Evolutionary conservation across 2,888 invertebrate species (phyloP).

Genomic region (Sarcophaga rosellei): DNA sequence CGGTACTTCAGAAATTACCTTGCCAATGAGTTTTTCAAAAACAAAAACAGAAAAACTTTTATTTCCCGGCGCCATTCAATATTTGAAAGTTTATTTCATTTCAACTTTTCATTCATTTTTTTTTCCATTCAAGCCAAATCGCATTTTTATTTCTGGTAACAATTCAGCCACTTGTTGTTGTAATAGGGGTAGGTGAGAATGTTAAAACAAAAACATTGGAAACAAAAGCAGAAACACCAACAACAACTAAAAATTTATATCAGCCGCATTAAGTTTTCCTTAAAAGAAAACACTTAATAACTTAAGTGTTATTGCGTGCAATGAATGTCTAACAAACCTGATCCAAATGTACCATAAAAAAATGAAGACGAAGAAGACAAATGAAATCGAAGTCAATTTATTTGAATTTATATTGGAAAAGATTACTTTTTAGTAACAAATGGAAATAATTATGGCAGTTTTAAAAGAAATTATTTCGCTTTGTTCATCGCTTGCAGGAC

Average conservation of each 20-base stretch:
- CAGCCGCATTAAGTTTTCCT: slow-evolving; percentile 23
- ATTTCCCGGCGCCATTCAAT: neutral
- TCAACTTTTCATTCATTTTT: neutral
- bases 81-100: slow-evolving; percentile 33
- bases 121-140: slow-evolving; percentile 44
- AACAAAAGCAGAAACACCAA: too few species aligned
- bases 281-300: slow-evolving; percentile 60
- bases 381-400: too few species aligned
- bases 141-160: slow-evolving; percentile 28
- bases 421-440: too few species aligned
- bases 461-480: too few species aligned
- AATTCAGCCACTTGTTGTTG: slow-evolving; percentile 26
- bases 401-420: too few species aligned
- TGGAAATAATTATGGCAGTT: too few species aligned
- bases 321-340: slow-evolving; percentile 36
- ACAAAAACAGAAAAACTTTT: slow-evolving; percentile 33
- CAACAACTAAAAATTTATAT: slow-evolving; percentile 37
- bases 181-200: slow-evolving; percentile 1
- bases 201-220: too few species aligned
- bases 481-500: too few species aligned
- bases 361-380: too few species aligned
- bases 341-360: too few species aligned
- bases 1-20: slow-evolving; percentile 50
- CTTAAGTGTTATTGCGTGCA: slow-evolving; percentile 65
- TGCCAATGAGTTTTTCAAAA: slow-evolving; percentile 43